Base-by-base conservation (phyloP, 2,888 invertebrate genomes). In the Oscheius onirici region DNA sequence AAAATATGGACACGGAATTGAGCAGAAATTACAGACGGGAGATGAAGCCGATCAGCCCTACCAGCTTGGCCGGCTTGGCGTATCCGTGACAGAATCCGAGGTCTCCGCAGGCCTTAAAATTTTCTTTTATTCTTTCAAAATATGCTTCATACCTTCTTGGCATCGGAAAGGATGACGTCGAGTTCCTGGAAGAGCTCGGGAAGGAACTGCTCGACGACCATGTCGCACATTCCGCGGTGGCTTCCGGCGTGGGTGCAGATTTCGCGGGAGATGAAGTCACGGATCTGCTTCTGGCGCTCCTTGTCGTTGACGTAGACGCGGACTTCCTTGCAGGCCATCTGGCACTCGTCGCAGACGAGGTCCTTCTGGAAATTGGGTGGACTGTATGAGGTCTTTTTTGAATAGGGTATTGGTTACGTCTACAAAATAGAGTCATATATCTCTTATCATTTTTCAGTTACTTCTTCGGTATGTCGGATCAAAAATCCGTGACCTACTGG, bases 311-410 rank as follows among this genome's bases (percentile, higher is more conserved):
- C 71, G 52, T 78, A 73, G 17, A 71, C 54, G 68, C 80, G 80
- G 61, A 86, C 57, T 76, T 86, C 86, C 67, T 77, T 78, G 61
- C 83, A 80, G 41, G 83, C 86, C 71, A 86, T 82, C 73, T 85
- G 81, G 75, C 86, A 86, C 71, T 86, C 86, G 58, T 86, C 86
- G 60, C 86, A 86, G 34, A 85, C 76, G 63, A 86, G 71, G 49
- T 82, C 80, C 60, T 79, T 78, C 78, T 81, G 71, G 20, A 79
- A 54, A 15, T 46, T 15, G 6, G 17, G 46, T n/a, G 13, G n/a
- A n/a, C n/a, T n/a, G n/a, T n/a, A n/a, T n/a, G n/a, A n/a, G n/a
- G n/a, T n/a, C n/a, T n/a, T n/a, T n/a, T n/a, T n/a, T n/a, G n/a
- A n/a, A n/a, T n/a, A n/a, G n/a, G n/a, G n/a, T n/a, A 34, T 34